Evolutionary conservation across 2,888 invertebrate genomes (phyloP), one percentile per base, ranked within the genome.

Genomic region (Parascotia fuliginaria): DNA sequence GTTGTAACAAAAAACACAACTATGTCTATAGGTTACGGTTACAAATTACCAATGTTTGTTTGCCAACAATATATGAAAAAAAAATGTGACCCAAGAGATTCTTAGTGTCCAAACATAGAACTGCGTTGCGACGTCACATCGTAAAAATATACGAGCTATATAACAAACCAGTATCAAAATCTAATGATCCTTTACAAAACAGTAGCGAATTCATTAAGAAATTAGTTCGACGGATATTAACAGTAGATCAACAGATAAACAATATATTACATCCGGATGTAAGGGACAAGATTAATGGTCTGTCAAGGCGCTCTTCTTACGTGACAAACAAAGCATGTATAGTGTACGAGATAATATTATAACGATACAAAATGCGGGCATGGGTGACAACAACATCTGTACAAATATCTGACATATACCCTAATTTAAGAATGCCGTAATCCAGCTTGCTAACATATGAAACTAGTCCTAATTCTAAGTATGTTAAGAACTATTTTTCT

Each of bases 221-320:
- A 61, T 59, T 59, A 59, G 50, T 51, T 55, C 22, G 29, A 11
- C 49, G 45, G 36, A 44, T 53, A 61, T 61, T 57, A 61, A 43
- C 61, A 54, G 42, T 44, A 65, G 42, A 61, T 59, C 61, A 55
- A 52, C 55, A 65, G 42, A 61, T 59, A 65, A 55, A 52, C 55
- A 48, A 45, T 61, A 55, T 41, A 58, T 55, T 49, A 65, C 32
- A 45, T 52, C 45, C 42, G 55, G 47, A 49, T 57, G 53, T 41
- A 51, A 33, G 38, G 32, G 48, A 31, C 31, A 64, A 55, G 58
- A 68, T 65, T 57, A 68, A 65, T 65, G 50, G 2, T 33, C 29
- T 50, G 55, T 44, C 45, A 28, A 15, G 28, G 37, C 27, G 42
- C 29, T 49, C 45, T 41, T 51, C 43, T 65, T 60, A 42, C 45